Conservation (phyloP, 2,888 invertebrate species). For the Proisotoma minuta region DNA sequence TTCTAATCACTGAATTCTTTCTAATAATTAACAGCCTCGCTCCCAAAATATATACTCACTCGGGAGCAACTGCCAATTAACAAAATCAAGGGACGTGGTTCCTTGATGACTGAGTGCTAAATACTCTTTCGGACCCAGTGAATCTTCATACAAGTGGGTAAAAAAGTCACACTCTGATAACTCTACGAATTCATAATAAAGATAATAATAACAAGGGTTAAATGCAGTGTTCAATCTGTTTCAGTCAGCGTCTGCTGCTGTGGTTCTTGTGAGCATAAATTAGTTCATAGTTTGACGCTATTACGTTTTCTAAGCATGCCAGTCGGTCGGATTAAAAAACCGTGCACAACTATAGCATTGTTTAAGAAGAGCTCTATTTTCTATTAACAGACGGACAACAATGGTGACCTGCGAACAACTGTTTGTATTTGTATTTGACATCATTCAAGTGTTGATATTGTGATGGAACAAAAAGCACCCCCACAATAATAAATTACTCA, state of each 20-base stretch:
- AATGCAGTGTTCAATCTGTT: background rate
- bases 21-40: background rate
- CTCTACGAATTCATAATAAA: background rate
- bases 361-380: too few species aligned
- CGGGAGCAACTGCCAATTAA: background rate
- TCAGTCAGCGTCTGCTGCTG: background rate
- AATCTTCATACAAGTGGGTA: background rate
- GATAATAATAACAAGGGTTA: constrained; percentile 8
- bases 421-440: constrained; percentile 1
- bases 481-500: background rate
- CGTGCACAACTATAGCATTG: too few species aligned
- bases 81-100: constrained; percentile 2
- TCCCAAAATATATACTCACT: background rate
- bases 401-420: background rate
- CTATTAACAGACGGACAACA: background rate
- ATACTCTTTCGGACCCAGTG: background rate
- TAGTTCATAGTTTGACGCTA: background rate
- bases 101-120: background rate
- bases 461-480: background rate
- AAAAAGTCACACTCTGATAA: constrained; percentile 3
- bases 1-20: constrained; percentile 3
- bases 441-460: background rate
- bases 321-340: background rate
- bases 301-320: background rate
- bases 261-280: background rate